Evolutionary conservation across 2,113 vertebrate species (phyloP).

Genomic region (Antennarius striatus): DNA sequence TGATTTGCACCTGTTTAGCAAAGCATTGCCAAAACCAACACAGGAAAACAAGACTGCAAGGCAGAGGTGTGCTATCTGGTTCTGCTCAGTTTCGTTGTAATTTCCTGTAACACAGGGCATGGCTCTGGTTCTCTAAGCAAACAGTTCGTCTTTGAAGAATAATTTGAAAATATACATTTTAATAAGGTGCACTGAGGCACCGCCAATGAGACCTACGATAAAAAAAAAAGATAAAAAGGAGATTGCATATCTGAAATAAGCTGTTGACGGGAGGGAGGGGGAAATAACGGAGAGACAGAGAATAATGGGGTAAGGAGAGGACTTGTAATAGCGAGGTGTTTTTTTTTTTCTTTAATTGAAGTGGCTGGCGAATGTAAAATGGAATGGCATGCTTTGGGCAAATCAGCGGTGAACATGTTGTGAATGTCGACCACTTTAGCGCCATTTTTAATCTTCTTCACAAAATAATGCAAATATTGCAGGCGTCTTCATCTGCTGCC

Average conservation of each 20-base stretch:
- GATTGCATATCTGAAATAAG: constrained; percentile 70
- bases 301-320: constrained; percentile 38
- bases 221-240: constrained; percentile 62
- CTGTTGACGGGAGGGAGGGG: constrained; percentile 39
- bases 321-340: constrained; percentile 59
- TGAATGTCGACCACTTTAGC: constrained; percentile 57
- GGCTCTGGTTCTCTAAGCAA: constrained; percentile 51
- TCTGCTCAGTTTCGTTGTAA: constrained; percentile 56
- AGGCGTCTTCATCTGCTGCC: constrained; percentile 16
- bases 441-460: constrained; percentile 57
- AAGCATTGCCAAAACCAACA: not conserved
- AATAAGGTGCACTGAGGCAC: constrained; percentile 65
- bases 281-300: constrained; percentile 36
- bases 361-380: constrained; percentile 59
- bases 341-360: constrained; percentile 67
- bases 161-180: constrained; percentile 74
- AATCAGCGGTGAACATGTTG: constrained; percentile 53
- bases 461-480: constrained; percentile 63
- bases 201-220: constrained; percentile 45
- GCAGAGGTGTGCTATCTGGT: constrained; percentile 42
- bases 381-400: constrained; percentile 65
- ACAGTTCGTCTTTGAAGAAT: constrained; percentile 66
- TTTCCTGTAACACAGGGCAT: constrained; percentile 65
- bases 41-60: constrained; percentile 1
- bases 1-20: constrained; percentile 20